Conservation (phyloP, 2,797 vertebrate genomes). For the Rhinatrema bivittatum region DNA sequence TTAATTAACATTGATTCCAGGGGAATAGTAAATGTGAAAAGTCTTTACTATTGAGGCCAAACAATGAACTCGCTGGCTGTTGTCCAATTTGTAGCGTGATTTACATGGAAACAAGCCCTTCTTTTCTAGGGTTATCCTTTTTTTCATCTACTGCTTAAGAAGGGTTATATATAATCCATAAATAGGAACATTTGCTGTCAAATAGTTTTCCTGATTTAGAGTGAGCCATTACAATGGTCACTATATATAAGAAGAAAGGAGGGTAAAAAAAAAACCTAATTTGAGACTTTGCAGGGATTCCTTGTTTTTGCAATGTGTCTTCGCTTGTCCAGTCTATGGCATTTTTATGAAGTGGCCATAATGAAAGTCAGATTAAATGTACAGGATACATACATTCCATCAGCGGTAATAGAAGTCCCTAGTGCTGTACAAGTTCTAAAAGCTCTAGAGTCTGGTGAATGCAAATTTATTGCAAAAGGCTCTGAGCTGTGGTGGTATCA, state of each 20-base stretch:
- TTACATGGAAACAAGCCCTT: slow-evolving; percentile 85
- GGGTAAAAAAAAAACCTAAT: slow-evolving; percentile 66
- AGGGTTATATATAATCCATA: slow-evolving; percentile 79
- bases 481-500: slow-evolving; percentile 44
- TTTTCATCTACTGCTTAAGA: slow-evolving; percentile 76
- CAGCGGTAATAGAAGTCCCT: slow-evolving; percentile 49
- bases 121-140: slow-evolving; percentile 70
- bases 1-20: slow-evolving; percentile 93
- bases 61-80: slow-evolving; percentile 87
- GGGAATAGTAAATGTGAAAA: slow-evolving; percentile 83
- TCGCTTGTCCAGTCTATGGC: slow-evolving; percentile 82
- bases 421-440: slow-evolving; percentile 57
- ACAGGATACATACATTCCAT: slow-evolving; percentile 60
- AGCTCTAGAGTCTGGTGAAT: slow-evolving; percentile 49
- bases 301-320: slow-evolving; percentile 78
- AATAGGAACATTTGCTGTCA: slow-evolving; percentile 87
- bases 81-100: slow-evolving; percentile 89
- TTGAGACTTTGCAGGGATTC: slow-evolving; percentile 87
- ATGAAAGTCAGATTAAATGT: slow-evolving; percentile 96
- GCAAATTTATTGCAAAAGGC: slow-evolving; percentile 69
- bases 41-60: slow-evolving; percentile 75
- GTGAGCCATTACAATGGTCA: slow-evolving; percentile 74
- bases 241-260: slow-evolving; percentile 73
- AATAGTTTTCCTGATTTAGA: slow-evolving; percentile 88
- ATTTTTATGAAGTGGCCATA: slow-evolving; percentile 98